Base-by-base conservation (phyloP, 2,113 vertebrate species). In the Amblyopsis rosae region DNA sequence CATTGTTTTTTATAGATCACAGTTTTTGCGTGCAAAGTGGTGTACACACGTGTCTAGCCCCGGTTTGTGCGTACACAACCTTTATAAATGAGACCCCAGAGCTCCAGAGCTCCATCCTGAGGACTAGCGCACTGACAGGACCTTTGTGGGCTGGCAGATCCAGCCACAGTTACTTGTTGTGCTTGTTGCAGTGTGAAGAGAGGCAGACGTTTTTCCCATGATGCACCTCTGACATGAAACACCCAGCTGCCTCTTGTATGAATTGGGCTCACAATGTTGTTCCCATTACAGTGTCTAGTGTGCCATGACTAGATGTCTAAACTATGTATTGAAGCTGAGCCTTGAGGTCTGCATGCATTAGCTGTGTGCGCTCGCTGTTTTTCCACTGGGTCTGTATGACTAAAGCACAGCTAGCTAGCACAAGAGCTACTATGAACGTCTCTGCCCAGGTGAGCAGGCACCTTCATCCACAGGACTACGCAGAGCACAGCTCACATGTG, bases 241-340 rank as follows among this genome's bases (percentile, higher is more conserved):
- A 49, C 26, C 60, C 67, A 73, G 72, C 79, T 80, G 81, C 59
- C 57, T 48, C 59, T 80, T 53, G 70, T 70, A 81, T 70, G 70
- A 68, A 67, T 69, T 66, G 51, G 68, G 17, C 63, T 71, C 12
- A 47, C 64, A 64, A 51, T 59, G 26, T 58, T 80, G 60, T 76
- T 71, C 61, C 70, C 53, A 72, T 77, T 82, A 71, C n/a, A 26
- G 17, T 65, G 46, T 80, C 80, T 79, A 62, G 66, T 9, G 54
- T 72, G 67, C 41, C 64, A 67, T 82, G 60, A 79, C 71, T 77
- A 49, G 68, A 77, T 77, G 63, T 71, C 54, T 41, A 7, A 82
- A 67, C 59, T 79, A 78, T 76, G 75, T 70, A 15, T 72, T 11
- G 41, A 70, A 70, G 61, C 67, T 16, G 10, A 3, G 51, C 59